Conservation (phyloP, 1,140 invertebrate species). For the Drosophila quadrilineata region DNA sequence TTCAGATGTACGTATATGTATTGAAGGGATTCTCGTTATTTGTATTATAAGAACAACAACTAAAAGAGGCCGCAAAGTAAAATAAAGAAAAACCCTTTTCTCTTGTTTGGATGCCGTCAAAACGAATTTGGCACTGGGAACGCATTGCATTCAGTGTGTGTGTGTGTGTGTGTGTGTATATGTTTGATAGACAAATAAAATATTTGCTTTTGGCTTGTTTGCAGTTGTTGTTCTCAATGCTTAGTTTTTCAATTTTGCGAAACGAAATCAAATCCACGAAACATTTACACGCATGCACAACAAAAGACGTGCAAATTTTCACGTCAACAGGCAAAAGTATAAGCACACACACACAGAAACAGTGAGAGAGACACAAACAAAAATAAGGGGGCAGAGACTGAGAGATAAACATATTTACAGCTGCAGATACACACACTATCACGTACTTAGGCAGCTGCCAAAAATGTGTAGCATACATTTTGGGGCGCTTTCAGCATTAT, state of each 20-base stretch:
- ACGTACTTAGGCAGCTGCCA: constrained; percentile 56
- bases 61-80: constrained; percentile 72
- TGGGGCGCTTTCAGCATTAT: constrained; percentile 66
- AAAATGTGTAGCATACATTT: constrained; percentile 72
- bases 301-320: constrained; percentile 76
- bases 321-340: constrained; percentile 74
- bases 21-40: constrained; percentile 58
- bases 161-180: constrained; percentile 34
- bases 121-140: constrained; percentile 68
- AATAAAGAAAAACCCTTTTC: constrained; percentile 42
- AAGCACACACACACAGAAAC: constrained; percentile 36
- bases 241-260: constrained; percentile 71
- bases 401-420: constrained; percentile 17
- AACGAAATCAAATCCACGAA: constrained; percentile 52
- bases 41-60: constrained; percentile 76
- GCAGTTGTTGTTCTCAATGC: constrained; percentile 39
- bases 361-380: constrained; percentile 19
- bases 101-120: constrained; percentile 46
- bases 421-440: constrained; percentile 31
- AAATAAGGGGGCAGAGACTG: neutral
- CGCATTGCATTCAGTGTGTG: constrained; percentile 56
- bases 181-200: constrained; percentile 66
- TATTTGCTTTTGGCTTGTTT: constrained; percentile 67
- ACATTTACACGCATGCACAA: constrained; percentile 77
- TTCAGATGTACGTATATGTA: constrained; percentile 21